Conservation (phyloP, 2,113 vertebrate species). For the Solea senegalensis region DNA sequence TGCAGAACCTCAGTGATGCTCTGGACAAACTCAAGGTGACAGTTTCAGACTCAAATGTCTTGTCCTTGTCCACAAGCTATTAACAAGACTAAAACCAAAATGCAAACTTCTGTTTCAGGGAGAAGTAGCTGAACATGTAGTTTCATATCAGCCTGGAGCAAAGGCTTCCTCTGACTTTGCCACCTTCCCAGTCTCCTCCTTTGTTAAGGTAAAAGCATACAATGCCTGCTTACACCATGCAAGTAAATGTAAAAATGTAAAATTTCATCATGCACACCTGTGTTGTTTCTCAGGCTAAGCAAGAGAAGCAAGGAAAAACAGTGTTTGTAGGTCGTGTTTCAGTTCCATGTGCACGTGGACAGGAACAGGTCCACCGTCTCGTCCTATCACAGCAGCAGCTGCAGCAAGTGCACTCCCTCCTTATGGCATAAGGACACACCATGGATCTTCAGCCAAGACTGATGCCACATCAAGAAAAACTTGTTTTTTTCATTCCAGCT, state of each 20-base stretch:
- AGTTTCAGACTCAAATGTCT: background rate
- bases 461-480: background rate
- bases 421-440: slow-evolving; percentile 73
- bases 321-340: slow-evolving; percentile 86
- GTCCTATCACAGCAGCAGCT: slow-evolving; percentile 89
- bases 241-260: background rate
- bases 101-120: slow-evolving; percentile 74
- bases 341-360: slow-evolving; percentile 86
- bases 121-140: slow-evolving; percentile 87
- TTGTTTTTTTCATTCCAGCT: slow-evolving; percentile 9
- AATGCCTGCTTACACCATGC: background rate
- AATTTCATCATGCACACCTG: fast-evolving
- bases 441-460: background rate
- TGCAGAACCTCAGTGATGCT: slow-evolving; percentile 84
- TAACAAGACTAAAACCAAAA: background rate
- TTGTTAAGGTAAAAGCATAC: slow-evolving; percentile 84
- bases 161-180: slow-evolving; percentile 86
- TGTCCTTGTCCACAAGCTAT: background rate
- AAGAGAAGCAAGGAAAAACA: slow-evolving; percentile 82
- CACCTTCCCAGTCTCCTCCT: slow-evolving; percentile 87
- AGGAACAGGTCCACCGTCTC: slow-evolving; percentile 86
- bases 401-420: slow-evolving; percentile 84
- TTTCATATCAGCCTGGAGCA: slow-evolving; percentile 85
- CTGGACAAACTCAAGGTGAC: slow-evolving; percentile 88
- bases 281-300: slow-evolving; percentile 81